Base-by-base conservation (phyloP, 2,797 vertebrate genomes). In the Darevskia mixta region DNA sequence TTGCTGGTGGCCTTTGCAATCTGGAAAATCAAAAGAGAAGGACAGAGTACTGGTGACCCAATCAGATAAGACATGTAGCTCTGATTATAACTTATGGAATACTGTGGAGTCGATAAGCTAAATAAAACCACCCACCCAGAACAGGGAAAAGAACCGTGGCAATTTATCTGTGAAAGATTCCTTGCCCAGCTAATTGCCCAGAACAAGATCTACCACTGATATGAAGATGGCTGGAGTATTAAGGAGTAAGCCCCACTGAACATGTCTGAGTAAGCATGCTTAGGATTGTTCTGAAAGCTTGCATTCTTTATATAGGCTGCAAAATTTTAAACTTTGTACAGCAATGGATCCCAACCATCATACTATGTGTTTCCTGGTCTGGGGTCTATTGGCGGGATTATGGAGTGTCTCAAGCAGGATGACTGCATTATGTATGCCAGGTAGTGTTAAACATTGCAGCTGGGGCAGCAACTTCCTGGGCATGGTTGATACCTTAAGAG, bases 1-100 rank as follows among this genome's bases (percentile, higher is more conserved):
- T 15, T 66, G 38, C 17, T 29, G n/a, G 69, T 89, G 71, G 69
- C 18, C 61, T 67, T 89, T 77, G 61, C 80, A 18, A 55, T 81
- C 55, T 76, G 38, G 29, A 67, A 82, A 73, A 13, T 35, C 2
- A 15, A 13, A 61, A 27, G 23, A 41, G 35, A 55, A 8, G 66
- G 41, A n/a, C 38, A 25, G n/a, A n/a, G 66, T 2, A 7, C 29
- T 75, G 29, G 61, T 85, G 58, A 61, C 84, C 35, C 61, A 35
- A 85, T 61, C 71, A 45, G 73, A 82, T 66, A 75, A 49, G n/a
- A 61, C 35, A 35, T 3, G 18, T 45, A 49, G n/a, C 35, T 66
- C 41, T 43, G 35, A 29, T 86, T 32, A 87, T 79, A 84, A 32
- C 38, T 45, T 80, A 69, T 7, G 8, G 32, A 58, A 69, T 55